Base-by-base conservation (phyloP, 2,113 vertebrate species). In the Tylochromis polylepis region DNA sequence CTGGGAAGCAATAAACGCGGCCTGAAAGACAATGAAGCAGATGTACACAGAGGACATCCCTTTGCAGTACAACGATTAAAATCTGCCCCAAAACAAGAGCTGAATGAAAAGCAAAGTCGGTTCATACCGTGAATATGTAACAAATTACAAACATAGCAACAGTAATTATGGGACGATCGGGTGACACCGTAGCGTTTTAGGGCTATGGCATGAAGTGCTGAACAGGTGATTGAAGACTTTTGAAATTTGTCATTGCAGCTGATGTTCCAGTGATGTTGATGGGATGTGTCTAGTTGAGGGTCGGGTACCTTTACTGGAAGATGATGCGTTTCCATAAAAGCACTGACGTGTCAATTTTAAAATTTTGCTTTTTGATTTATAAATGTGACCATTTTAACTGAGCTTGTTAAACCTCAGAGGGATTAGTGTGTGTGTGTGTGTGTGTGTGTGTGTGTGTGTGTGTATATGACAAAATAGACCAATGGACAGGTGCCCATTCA, bases 141-240 rank as follows among this genome's bases (percentile, higher is more conserved):
- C 36, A 67, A 67, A 22, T 72, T 72, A 18, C 38, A 46, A 46
- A 70, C 43, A n/a, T 10, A 46, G 3, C 14, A 49, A 31, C 70
- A 12, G 0, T 4, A 75, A 12, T 18, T 15, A 11, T 20, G 4
- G 27, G 1, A 75, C 1, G 0, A 20, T 20, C 24, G 29, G 22
- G 3, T 18, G 36, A 70, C 12, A 0, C 62, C 1, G 41, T 29
- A 11, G 67, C 11, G 6, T 11, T 27, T 49, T 27, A 27, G 9
- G 22, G 3, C 6, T 38, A 0, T 24, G 7, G 16, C 3, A 18
- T 3, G 11, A 36, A 67, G 20, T 38, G 34, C 12, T 14, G 41
- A 14, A 43, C 41, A 43, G 10, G 9, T 38, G 41, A 41, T 8
- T 65, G 60, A 31, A 0, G 27, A 18, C 15, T 22, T 67, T 22